Percentiles rank a stretch among this genome's conserved stretches.
Conservation (phyloP, 2,113 vertebrate species). For the Catharus bicknelli region DNA sequence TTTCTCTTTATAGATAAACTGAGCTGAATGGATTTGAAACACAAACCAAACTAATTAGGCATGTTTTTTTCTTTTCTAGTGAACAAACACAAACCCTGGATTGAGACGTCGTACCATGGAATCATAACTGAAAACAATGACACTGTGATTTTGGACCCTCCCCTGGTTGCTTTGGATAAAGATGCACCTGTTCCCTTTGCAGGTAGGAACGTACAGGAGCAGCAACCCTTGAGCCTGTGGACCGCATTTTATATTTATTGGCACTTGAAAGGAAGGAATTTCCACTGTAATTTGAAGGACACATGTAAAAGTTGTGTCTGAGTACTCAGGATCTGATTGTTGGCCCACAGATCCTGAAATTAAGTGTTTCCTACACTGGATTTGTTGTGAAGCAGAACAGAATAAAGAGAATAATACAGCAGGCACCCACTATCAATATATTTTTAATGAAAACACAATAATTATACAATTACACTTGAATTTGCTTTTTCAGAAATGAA, state of each 20-base stretch:
- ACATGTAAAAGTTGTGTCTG: background rate
- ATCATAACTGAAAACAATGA: conserved; percentile 95
- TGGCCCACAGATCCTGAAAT: background rate
- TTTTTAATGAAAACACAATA: background rate
- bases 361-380: background rate
- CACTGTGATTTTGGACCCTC: conserved; percentile 92
- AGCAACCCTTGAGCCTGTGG: background rate
- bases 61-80: conserved; percentile 71
- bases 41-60: background rate
- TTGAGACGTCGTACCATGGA: conserved; percentile 95
- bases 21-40: background rate
- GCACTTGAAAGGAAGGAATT: background rate
- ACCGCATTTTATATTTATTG: background rate
- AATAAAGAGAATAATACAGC: background rate
- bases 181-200: conserved; percentile 94
- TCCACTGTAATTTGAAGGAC: background rate
- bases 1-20: background rate
- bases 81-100: conserved; percentile 98
- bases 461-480: background rate
- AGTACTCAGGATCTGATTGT: background rate
- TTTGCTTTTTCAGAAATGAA: background rate
- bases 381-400: background rate
- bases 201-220: conserved; percentile 74
- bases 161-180: conserved; percentile 95
- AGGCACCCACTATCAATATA: background rate